A percentile compares a stretch with the other conserved stretches of the same genome.
Evolutionary conservation across 2,797 vertebrate species (phyloP).

Genomic region (Falco naumanni): DNA sequence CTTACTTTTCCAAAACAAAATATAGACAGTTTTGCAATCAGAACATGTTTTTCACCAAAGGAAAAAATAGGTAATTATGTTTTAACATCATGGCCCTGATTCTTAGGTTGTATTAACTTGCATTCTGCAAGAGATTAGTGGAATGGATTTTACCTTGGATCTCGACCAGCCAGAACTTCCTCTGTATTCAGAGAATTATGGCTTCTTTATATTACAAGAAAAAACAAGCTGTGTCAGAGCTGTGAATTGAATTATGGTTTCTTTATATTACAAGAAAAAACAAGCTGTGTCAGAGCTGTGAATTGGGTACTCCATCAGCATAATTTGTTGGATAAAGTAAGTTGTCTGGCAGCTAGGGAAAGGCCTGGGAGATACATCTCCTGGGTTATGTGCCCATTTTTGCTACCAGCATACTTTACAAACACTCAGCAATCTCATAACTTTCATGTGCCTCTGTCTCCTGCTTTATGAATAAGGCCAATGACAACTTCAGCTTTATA

Average conservation of each 20-base stretch:
- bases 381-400: neutral
- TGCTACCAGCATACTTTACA: neutral
- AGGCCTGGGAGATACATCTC: neutral
- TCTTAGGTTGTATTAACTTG: neutral
- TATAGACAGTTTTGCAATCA: constrained; percentile 31
- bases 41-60: neutral
- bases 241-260: neutral
- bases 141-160: neutral
- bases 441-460: neutral
- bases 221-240: neutral
- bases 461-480: neutral
- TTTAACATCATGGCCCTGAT: neutral
- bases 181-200: neutral
- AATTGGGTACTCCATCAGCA: neutral
- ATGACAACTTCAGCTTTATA: neutral
- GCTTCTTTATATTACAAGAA: neutral
- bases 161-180: neutral
- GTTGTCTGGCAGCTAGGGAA: neutral
- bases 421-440: neutral
- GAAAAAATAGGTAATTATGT: neutral
- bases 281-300: neutral
- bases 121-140: neutral
- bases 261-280: neutral
- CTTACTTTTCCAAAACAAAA: constrained; percentile 56
- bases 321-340: constrained; percentile 14